Evolutionary conservation across 2,797 vertebrate species (phyloP).

Genomic region (Kryptopterus vitreolus): DNA sequence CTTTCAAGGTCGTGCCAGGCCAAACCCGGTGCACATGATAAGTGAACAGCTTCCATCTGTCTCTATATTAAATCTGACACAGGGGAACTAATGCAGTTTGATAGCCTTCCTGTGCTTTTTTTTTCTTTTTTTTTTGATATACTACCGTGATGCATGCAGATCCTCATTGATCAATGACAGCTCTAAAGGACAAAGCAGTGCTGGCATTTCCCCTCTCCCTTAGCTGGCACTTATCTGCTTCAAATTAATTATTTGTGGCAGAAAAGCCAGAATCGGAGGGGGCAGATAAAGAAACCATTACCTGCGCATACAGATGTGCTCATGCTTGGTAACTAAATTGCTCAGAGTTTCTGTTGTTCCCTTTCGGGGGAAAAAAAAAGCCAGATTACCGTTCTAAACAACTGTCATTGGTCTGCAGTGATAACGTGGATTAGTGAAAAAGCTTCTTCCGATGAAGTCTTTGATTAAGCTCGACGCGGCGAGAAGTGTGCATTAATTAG

Average conservation of each 20-base stretch:
- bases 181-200: conserved; percentile 54
- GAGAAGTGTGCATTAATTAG: conserved; percentile 54
- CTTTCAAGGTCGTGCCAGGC: conserved; percentile 26
- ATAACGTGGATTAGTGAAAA: conserved; percentile 45
- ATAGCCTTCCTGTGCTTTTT: conserved; percentile 24
- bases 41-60: conserved; percentile 31
- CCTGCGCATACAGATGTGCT: conserved; percentile 21
- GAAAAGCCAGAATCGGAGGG: conserved; percentile 34
- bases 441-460: conserved; percentile 41
- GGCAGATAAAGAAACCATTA: conserved; percentile 44
- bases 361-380: neutral
- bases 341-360: conserved; percentile 3
- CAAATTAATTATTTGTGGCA: conserved; percentile 48
- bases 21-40: conserved; percentile 10
- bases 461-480: conserved; percentile 51
- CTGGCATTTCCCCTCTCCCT: conserved; percentile 13
- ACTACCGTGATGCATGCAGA: conserved; percentile 38
- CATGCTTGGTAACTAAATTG: neutral
- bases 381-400: neutral
- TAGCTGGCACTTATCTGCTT: conserved; percentile 18
- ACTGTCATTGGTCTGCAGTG: conserved; percentile 8
- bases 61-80: conserved; percentile 36
- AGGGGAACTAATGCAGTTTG: conserved; percentile 42
- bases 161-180: conserved; percentile 53
- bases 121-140: conserved; percentile 34